Base-by-base conservation (phyloP, 2,797 vertebrate genomes). In the Jordanella pulchra region DNA sequence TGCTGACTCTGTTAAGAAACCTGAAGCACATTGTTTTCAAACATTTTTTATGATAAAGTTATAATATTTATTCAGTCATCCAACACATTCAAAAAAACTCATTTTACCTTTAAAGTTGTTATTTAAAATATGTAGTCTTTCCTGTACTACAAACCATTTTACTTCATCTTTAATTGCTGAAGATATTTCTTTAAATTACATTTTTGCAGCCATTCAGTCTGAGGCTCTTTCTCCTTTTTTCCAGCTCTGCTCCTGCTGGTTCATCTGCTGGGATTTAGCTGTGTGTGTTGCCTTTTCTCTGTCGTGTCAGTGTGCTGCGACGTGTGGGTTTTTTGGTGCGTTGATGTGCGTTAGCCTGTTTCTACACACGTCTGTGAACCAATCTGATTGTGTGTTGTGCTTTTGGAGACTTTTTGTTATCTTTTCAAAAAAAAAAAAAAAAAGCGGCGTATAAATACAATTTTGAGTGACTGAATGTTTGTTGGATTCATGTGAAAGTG, bases 371-470 rank as follows among this genome's bases (percentile, higher is more conserved):
- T 63, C 39, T n/a, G 60, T 7, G 60, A 63, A 44, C 23, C 39
- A 63, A 42, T 42, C 60, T 17, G 35, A 63, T 25, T 44, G 35
- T 63, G 60, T 44, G 39, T 25, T 44, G 60, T 35, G 60, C 39
- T 63, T 63, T 14, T 42, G 35, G 35, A 42, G 32, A 12, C 32
- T 63, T 63, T 63, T 61, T 13, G 42, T 13, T 44, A 39, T 35
- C 35, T 63, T 51, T 60, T 25, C 39, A 7, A 3, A 25, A 25
- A 63, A 44, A 25, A 63, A 7, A 3, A 25, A 25, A 63, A 44
- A 25, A 63, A 25, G 60, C 25, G 60, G 60, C 60, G 25, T 63
- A 63, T 63, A 63, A 63, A 63, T n/a, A 44, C 42, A 63, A 63
- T 63, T 39, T 45, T 54, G 35, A 25, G 35, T 23, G 28, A 65